Evolutionary conservation across 2,113 vertebrate genomes (phyloP), one percentile per base, ranked within the genome.

Genomic region (Girardinichthys multiradiatus): DNA sequence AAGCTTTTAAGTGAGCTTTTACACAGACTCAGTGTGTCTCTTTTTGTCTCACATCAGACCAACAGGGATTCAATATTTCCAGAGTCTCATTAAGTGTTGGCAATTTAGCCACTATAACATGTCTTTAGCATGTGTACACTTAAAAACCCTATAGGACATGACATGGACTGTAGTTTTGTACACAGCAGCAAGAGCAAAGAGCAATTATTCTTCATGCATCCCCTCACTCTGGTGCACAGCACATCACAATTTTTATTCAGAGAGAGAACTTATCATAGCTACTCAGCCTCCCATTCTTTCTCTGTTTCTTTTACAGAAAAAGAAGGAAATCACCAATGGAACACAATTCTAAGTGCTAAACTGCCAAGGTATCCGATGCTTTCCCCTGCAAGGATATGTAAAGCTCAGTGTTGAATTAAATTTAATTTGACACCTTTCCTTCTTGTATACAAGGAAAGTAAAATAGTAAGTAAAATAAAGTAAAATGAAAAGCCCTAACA

Each of bases 151-250:
- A 42, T 62, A 80, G 82, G 83, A 86, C 74, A 68, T 74, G 63
- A 70, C 79, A 73, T 84, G 71, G 81, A 84, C 81, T 75, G 81
- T 78, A 85, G 81, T 83, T 81, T 45, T 63, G 79, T 77, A 73
- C 73, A 79, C 84, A 87, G 77, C 77, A 74, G 84, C 79, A 37
- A 68, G 63, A 70, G 83, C 62, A 31, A 37, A 68, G 63, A 70
- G 83, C 62, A 31, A 84, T 69, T 88, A 86, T 93, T 93, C 86
- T 88, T 87, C 82, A 92, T 93, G 88, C 92, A 91, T 84, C 85
- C 87, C 88, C 82, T 90, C 81, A 86, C 85, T 82, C 81, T 67
- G 72, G 82, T 72, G 84, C 85, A 87, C 77, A 69, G 82, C 60
- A 81, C 79, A 85, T 77, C 80, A 76, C 90, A 78, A 85, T 92